Base-by-base conservation (phyloP, 2,888 invertebrate genomes). In the Hermaeophaga mercurialis region DNA sequence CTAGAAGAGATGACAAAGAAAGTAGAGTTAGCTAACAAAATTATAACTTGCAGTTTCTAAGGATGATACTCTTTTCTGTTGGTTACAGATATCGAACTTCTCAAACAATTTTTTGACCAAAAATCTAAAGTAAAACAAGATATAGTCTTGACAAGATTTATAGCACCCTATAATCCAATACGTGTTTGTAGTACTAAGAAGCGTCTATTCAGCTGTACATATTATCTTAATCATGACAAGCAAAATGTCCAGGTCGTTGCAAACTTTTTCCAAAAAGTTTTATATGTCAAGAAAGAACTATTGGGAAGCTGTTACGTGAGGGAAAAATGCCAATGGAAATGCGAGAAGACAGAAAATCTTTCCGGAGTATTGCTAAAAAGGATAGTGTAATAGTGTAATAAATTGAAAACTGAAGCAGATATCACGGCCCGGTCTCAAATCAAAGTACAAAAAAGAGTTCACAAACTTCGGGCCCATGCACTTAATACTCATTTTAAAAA, bases 261-360 rank as follows among this genome's bases (percentile, higher is more conserved):
- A 9, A 36, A 11, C 36, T 12, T 9, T 36, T 36, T 36, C 36
- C 36, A 36, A 14, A 36, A 36, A 36, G 36, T 36, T 36, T 36
- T 12, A 2, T 12, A 14, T 36, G 14, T 36, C n/a, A 36, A 36
- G 14, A 36, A 36, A 36, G 36, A 12, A 36, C 36, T 36, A 36
- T 36, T 36, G 36, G 36, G 2, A 36, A 36, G 12, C 11, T 36
- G 14, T 14, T 36, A 36, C 14, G 14, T 36, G 36, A 36, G 14
- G 38, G 14, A 38, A 38, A 38, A 38, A 15, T 38, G 15, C 15
- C 38, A 14, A 38, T 38, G 12, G 15, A 38, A 38, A 38, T 5
- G 38, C 38, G 38, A 38, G 15, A 15, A 15, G 38, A 38, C 38
- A 38, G 38, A 15, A 38, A 38, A 38, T 38, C 17, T 38, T 3